A percentile compares a stretch with the other conserved stretches of the same genome.
phyloP scores from a whole-genome alignment of 2,797 vertebrate genomes.

The Danio kyathit region DNA sequence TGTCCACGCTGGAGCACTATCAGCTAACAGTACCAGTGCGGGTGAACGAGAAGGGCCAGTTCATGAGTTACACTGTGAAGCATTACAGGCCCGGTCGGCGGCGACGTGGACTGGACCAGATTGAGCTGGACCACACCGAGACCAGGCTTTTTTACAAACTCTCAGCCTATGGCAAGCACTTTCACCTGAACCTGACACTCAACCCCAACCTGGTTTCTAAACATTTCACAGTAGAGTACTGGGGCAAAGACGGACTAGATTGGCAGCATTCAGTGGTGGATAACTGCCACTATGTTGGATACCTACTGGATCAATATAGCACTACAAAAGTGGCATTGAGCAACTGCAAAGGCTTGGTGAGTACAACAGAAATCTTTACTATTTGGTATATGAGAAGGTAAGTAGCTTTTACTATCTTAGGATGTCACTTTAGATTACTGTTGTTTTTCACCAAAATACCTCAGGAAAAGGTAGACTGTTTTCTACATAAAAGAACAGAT shows the following conservation, averaged over 20 bases:
- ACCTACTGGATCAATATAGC: conserved; percentile 89
- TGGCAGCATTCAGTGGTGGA: conserved; percentile 91
- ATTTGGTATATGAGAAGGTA: conserved; percentile 7
- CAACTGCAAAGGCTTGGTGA: conserved; percentile 98
- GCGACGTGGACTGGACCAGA: conserved; percentile 85
- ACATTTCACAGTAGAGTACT: conserved; percentile 97
- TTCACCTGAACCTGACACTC: conserved; percentile 96
- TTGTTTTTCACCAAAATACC: conserved; percentile 4
- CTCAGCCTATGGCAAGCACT: conserved; percentile 97
- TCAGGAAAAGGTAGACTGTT: conserved; percentile 14
- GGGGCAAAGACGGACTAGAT: conserved; percentile 92
- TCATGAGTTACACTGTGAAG: conserved; percentile 98
- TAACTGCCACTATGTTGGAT: conserved; percentile 96
- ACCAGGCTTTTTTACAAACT: conserved; percentile 95
- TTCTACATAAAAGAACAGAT: conserved; percentile 33
- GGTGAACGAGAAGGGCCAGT: conserved; percentile 94
- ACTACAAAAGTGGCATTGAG: conserved; percentile 95
- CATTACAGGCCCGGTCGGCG: conserved; percentile 89
- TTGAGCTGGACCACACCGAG: conserved; percentile 82
- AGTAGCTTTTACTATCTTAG: neutral
- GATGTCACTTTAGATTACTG: neutral
- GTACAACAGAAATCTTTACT: conserved; percentile 67
- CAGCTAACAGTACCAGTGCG: conserved; percentile 94
- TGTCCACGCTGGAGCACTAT: conserved; percentile 98
- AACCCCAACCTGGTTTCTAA: conserved; percentile 95